Percentiles rank a stretch among this genome's conserved stretches.
phyloP scores from a whole-genome alignment of 2,888 invertebrate genomes.

The Macrosiphum euphorbiae region DNA sequence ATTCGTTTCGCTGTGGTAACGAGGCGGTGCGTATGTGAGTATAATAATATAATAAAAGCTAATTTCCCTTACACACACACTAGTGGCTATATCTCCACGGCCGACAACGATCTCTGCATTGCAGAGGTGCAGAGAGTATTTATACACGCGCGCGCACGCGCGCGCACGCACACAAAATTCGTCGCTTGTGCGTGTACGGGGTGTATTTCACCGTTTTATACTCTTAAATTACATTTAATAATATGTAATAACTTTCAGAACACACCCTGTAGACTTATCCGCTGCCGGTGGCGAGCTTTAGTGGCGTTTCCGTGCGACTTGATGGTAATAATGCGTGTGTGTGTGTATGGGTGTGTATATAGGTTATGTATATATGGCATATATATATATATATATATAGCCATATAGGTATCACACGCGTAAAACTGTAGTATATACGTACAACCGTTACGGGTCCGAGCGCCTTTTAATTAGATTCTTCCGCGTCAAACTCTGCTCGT shows the following conservation, averaged over 20 bases:
- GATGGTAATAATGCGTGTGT: neutral
- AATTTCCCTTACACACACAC: slow-evolving; percentile 21
- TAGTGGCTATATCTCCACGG: neutral
- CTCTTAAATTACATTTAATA: neutral
- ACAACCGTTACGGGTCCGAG: slow-evolving; percentile 19
- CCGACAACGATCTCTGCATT: slow-evolving; percentile 46
- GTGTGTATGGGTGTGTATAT: neutral
- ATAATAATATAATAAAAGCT: slow-evolving; percentile 40
- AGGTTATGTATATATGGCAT: neutral
- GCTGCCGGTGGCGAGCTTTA: neutral
- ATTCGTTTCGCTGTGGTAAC: slow-evolving; percentile 12
- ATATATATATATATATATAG: neutral
- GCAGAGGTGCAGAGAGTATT: slow-evolving; percentile 29
- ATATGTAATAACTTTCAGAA: neutral
- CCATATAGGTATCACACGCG: neutral
- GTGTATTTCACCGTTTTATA: neutral
- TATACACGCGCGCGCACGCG: neutral
- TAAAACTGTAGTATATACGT: neutral
- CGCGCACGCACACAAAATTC: neutral
- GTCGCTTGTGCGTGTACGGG: neutral
- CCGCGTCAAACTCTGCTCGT: neutral
- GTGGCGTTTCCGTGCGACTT: neutral
- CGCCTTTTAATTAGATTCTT: slow-evolving; percentile 49
- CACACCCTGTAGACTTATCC: neutral
- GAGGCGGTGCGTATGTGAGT: neutral